phyloP scores from a whole-genome alignment of 2,797 vertebrate genomes.

The Acrossocheilus fasciatus region DNA sequence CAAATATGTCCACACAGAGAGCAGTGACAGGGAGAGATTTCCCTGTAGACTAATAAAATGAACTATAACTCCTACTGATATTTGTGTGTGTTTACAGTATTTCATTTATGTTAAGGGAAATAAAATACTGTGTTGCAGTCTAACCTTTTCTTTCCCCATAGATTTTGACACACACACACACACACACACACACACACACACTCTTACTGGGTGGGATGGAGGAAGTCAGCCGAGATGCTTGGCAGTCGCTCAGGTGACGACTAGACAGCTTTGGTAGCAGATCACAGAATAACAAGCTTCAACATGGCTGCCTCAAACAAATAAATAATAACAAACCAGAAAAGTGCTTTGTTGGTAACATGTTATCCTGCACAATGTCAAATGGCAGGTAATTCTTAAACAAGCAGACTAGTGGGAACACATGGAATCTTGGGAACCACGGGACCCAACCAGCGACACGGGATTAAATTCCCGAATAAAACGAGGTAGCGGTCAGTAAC shows the following conservation, averaged over 20 bases:
- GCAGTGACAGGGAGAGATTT: slow-evolving; percentile 16
- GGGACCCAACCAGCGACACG: no score
- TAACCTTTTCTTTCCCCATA: slow-evolving; percentile 36
- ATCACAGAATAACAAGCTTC: slow-evolving; percentile 57
- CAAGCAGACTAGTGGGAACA: no score
- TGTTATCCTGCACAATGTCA: no score
- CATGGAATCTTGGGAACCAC: no score
- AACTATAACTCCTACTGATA: not conserved
- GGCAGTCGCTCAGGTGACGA: slow-evolving; percentile 60
- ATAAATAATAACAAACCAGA: slow-evolving; percentile 54
- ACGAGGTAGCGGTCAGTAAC: no score
- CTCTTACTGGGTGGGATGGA: slow-evolving; percentile 48
- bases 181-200: slow-evolving; percentile 33
- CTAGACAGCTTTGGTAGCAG: slow-evolving; percentile 61
- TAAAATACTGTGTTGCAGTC: slow-evolving; percentile 12
- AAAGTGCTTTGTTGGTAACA: no score
- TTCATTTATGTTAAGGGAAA: slow-evolving; percentile 31
- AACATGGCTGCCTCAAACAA: slow-evolving; percentile 53
- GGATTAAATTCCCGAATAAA: no score
- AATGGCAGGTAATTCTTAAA: no score
- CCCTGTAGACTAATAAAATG: slow-evolving; percentile 15
- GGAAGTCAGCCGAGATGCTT: slow-evolving; percentile 59
- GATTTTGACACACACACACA: slow-evolving; percentile 46
- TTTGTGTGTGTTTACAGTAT: slow-evolving; percentile 18
- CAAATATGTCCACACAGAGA: slow-evolving; percentile 16